phyloP scores from a whole-genome alignment of 1,140 invertebrate species.

The Ceratitis capitata region DNA sequence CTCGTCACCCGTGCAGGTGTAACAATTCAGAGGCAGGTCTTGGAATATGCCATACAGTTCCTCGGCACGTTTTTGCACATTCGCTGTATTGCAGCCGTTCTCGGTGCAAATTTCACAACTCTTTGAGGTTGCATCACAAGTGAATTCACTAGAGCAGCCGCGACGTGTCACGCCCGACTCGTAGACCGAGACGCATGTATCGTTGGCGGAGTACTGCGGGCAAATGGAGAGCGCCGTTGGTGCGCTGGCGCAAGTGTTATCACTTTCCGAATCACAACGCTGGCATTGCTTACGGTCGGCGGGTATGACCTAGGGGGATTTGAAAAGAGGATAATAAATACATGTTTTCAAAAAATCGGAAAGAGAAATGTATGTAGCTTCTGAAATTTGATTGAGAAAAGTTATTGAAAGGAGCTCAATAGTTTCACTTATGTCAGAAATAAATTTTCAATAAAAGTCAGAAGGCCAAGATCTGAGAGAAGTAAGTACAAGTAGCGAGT shows the following conservation, averaged over 20 bases:
- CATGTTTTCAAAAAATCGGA: too few species aligned
- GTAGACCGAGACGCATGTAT: constrained; percentile 49
- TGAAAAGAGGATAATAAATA: too few species aligned
- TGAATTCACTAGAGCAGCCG: constrained; percentile 51
- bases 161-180: constrained; percentile 46
- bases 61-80: constrained; percentile 47
- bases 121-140: constrained; percentile 48
- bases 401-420: too few species aligned
- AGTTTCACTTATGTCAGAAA: too few species aligned
- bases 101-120: constrained; percentile 51
- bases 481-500: too few species aligned
- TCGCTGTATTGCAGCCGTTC: constrained; percentile 52
- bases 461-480: too few species aligned
- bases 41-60: constrained; percentile 43
- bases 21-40: constrained; percentile 43
- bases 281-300: constrained; percentile 49
- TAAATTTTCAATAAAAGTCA: too few species aligned
- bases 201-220: constrained; percentile 48
- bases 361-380: too few species aligned
- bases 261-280: constrained; percentile 51
- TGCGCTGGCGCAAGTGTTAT: constrained; percentile 44
- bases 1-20: constrained; percentile 34
- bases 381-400: too few species aligned
- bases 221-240: constrained; percentile 49
- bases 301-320: constrained; percentile 44